phyloP scores from a whole-genome alignment of 1,140 invertebrate genomes.

The Sarcophaga bullata region DNA sequence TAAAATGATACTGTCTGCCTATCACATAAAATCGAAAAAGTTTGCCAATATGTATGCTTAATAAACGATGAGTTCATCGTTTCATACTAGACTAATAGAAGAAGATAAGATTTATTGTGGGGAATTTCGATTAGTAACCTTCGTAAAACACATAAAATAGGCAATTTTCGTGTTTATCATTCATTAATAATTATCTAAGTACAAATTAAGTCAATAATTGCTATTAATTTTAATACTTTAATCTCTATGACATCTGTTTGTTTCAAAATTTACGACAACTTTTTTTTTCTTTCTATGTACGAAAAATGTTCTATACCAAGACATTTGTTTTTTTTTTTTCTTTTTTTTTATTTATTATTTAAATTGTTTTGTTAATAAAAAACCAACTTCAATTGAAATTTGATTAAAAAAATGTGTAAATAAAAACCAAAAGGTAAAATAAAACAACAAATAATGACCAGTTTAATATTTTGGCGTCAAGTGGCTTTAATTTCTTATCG shows the following conservation, averaged over 20 bases:
- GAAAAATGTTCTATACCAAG: not conserved
- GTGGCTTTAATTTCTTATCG: constrained; percentile 31
- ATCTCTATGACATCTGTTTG: constrained; percentile 17
- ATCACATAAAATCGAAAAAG: too few species aligned
- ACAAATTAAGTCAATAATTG: constrained; percentile 32
- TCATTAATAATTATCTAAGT: constrained; percentile 35
- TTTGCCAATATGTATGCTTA: too few species aligned
- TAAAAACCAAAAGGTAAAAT: not conserved
- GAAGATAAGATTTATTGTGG: not conserved
- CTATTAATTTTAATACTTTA: constrained; percentile 37
- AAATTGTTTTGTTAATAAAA: too few species aligned
- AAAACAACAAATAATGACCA: not conserved
- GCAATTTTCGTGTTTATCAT: not conserved
- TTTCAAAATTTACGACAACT: not conserved
- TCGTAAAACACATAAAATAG: not conserved
- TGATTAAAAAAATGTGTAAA: too few species aligned
- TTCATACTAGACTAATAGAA: not conserved
- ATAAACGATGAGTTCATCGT: too few species aligned
- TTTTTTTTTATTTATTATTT: too few species aligned
- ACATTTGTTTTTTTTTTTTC: not conserved
- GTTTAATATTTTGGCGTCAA: constrained; percentile 33
- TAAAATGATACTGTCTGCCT: too few species aligned
- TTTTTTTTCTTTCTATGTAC: not conserved
- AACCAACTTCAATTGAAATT: too few species aligned
- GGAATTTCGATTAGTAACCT: not conserved